phyloP scores from a whole-genome alignment of 2,888 invertebrate species.

The Drosophila meridiana region DNA sequence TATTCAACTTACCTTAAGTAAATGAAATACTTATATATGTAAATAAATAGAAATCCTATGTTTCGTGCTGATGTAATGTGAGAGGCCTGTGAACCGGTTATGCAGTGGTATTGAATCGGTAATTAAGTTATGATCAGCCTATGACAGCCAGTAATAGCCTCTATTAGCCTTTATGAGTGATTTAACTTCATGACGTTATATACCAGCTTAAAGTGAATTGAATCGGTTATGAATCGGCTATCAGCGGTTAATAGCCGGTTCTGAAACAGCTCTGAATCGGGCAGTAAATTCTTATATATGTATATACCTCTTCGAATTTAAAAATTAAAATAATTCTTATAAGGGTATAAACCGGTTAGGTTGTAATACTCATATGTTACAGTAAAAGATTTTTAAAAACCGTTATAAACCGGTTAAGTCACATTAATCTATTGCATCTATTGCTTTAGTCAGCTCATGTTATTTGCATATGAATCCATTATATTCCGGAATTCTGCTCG shows the following conservation, averaged over 20 bases:
- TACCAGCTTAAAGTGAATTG: neutral
- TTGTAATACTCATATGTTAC: neutral
- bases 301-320: no score
- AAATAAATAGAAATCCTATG: neutral
- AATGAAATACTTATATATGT: neutral
- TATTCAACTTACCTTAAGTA: neutral
- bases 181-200: fast-evolving
- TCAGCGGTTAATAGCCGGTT: no score
- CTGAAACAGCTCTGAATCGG: no score
- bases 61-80: neutral
- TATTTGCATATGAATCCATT: neutral
- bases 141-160: no score
- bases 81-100: neutral
- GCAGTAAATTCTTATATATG: no score
- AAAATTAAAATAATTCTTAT: neutral
- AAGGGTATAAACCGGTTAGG: neutral
- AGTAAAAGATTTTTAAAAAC: neutral
- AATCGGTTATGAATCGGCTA: neutral
- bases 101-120: neutral
- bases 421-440: neutral
- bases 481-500: neutral
- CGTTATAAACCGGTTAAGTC: neutral
- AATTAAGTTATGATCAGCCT: no score
- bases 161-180: neutral
- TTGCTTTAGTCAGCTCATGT: neutral